Conservation (phyloP, 2,113 vertebrate species). For the Mustela nigripes region DNA sequence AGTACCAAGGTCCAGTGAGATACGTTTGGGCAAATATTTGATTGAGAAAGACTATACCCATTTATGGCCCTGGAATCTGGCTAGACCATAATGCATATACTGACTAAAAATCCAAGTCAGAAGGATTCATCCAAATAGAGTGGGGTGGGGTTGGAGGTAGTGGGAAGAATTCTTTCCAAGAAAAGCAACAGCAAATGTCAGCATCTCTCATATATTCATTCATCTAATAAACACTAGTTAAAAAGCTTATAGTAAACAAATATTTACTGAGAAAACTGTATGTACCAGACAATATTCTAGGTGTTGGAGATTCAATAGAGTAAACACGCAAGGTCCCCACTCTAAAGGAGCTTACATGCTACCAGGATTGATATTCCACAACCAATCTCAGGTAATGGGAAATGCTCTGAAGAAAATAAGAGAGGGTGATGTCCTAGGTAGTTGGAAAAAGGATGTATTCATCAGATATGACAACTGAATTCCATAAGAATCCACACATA, state of each 20-base stretch:
- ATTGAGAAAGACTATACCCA: not conserved
- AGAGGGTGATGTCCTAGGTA: not conserved
- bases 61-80: not conserved
- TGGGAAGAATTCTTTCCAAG: not conserved
- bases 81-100: not conserved
- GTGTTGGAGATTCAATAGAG: not conserved
- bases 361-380: not conserved
- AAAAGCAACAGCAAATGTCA: not conserved
- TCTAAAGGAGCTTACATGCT: not conserved
- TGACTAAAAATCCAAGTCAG: not conserved
- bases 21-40: not conserved
- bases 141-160: not conserved
- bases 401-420: not conserved
- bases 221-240: not conserved
- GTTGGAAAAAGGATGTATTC: not conserved
- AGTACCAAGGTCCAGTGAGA: not conserved
- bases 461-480: not conserved
- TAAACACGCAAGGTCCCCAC: not conserved
- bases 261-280: not conserved
- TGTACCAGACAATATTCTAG: not conserved
- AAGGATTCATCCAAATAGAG: conserved; percentile 11
- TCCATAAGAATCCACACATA: not conserved
- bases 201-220: not conserved
- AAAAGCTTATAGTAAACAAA: conserved; percentile 1
- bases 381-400: not conserved